Base-by-base conservation (phyloP, 1,140 invertebrate species). In the Sesamia nonagrioides region DNA sequence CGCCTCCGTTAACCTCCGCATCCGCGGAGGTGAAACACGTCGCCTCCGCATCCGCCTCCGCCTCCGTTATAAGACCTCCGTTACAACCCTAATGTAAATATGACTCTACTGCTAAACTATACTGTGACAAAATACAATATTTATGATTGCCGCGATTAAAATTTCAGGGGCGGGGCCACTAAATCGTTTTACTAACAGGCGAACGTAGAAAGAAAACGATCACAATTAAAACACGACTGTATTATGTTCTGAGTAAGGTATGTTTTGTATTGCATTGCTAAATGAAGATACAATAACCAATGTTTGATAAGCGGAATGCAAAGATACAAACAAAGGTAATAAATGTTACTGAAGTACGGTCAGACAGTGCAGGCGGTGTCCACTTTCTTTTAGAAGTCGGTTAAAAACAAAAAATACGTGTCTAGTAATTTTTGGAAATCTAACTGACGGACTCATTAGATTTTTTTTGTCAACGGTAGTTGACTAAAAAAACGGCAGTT, bases 241-340 rank as follows among this genome's bases (percentile, higher is more conserved):
- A 77, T 63, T n/a, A 5, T 42, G 2, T 18, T 27, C 0, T 11
- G 0, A 0, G 7, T 42, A 80, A 11, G 73, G 11, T 40, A 33
- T 0, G 4, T 80, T 77, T 77, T 54, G n/a, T 37, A 8, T 54
- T 50, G 27, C 15, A 56, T 8, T 9, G 52, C 48, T 78, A 77
- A 75, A 86, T 86, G 74, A 80, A 86, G 82, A 84, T 81, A 78
- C 73, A 75, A 75, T 84, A 86, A 85, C 79, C 76, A 71, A 80
- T 78, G 80, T 83, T 74, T 84, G 79, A 86, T 82, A 84, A 75
- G 82, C 81, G 81, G 83, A 81, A 82, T 81, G 79, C 80, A 66
- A 77, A 75, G 81, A 78, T 85, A 76, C 77, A 63, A 81, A 78
- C 72, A 72, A 72, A 79, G 60, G 73, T 61, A 76, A 71, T 78